Evolutionary conservation across 1,140 invertebrate genomes (phyloP).

Genomic region (Eufriesea mexicana): DNA sequence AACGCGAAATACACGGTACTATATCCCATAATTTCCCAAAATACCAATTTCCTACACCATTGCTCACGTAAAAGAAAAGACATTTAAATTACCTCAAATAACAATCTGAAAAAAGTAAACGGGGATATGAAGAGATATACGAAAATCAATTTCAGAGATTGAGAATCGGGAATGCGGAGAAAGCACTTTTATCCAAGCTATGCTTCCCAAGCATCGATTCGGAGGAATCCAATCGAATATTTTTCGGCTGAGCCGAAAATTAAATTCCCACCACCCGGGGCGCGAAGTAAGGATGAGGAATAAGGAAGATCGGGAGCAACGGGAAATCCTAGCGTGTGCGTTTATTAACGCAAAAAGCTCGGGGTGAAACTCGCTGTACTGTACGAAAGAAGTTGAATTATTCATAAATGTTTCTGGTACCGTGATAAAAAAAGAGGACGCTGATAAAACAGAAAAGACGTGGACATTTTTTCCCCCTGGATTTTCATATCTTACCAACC

Average conservation of each 20-base stretch:
- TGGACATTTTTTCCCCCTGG: background rate
- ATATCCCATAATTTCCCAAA: too few relatives aligned
- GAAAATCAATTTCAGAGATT: background rate
- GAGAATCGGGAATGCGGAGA: background rate
- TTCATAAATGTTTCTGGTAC: conserved; percentile 22
- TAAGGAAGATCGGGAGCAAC: background rate
- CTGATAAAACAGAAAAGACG: conserved; percentile 5
- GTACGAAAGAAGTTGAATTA: conserved; percentile 12
- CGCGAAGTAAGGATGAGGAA: background rate
- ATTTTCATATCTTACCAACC: conserved; percentile 9
- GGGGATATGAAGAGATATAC: background rate
- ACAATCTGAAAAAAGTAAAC: too few relatives aligned
- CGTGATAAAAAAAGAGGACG: background rate
- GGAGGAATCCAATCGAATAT: background rate
- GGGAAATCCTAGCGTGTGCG: background rate
- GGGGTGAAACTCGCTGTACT: background rate
- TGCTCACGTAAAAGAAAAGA: too few relatives aligned
- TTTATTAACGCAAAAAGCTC: conserved; percentile 14
- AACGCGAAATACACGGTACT: too few relatives aligned
- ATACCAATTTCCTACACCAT: too few relatives aligned
- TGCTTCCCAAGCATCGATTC: background rate
- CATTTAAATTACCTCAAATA: too few relatives aligned
- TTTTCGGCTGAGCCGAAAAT: too few relatives aligned
- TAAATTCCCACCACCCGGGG: background rate
- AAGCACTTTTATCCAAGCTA: background rate